Base-by-base conservation (phyloP, 2,797 vertebrate species). In the Todus mexicanus region DNA sequence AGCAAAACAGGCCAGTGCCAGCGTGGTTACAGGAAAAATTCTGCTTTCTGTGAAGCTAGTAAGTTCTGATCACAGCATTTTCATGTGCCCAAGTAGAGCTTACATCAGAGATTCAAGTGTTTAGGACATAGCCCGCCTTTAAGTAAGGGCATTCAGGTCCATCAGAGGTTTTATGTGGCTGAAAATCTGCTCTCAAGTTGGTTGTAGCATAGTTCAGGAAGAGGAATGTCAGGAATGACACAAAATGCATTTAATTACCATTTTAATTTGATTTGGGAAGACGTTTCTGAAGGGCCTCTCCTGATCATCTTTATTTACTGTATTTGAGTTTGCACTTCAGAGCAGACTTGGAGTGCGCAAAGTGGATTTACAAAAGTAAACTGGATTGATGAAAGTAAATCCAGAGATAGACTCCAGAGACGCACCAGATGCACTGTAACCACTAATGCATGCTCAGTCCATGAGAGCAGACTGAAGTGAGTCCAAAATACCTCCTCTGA, bases 321-420 rank as follows among this genome's bases (percentile, higher is more conserved):
- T 54, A n/a, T 92, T 87, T 91, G 54, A 80, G 27, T 85, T 87
- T 77, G 42, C 42, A 59, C 57, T 43, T 93, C 43, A 81, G 47
- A 87, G 54, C 17, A 74, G 61, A 65, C 66, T 66, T 68, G 57
- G 45, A 82, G n/a, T 22, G 26, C 71, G 60, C 68, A 50, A 93
- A 80, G 42, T 69, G 72, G 59, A 72, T 91, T 95, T 93, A 75
- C 63, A 81, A 91, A 94, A 92, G 38, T 86, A 95, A 96, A 83
- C 69, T 56, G 54, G n/a, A 43, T 23, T 85, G 84, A 84, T 88
- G 42, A 87, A 95, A 85, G 50, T 42, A 92, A 92, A 95, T 69
- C 61, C 74, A 69, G 48, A 66, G 65, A 66, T 1, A 6, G 47
- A 35, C 47, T 84, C 79, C 59, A 65, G 84, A 93, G 91, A 56